A percentile compares a stretch with the other conserved stretches of the same genome.
phyloP scores from a whole-genome alignment of 2,888 invertebrate species.

The Lissonota sp. region DNA sequence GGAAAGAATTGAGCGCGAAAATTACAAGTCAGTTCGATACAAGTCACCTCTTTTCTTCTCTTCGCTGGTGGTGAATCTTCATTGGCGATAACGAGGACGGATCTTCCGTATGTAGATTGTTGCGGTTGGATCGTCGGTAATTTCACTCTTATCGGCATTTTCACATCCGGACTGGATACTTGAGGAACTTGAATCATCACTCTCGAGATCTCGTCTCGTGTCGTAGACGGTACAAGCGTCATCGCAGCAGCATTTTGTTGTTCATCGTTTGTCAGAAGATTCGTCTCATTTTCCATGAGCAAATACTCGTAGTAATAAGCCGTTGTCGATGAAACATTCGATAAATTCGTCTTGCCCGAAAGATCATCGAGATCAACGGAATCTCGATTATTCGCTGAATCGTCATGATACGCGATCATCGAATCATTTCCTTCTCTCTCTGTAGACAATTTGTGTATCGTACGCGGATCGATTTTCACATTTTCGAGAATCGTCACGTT shows the following conservation, averaged over 20 bases:
- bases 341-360: conserved; percentile 21
- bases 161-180: conserved; percentile 52
- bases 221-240: too few species aligned
- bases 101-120: conserved; percentile 48
- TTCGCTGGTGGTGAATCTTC: conserved; percentile 57
- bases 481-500: conserved; percentile 3
- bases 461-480: neutral
- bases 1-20: too few species aligned
- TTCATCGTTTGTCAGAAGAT: neutral
- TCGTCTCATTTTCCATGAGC: conserved; percentile 19
- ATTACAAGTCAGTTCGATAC: conserved; percentile 2
- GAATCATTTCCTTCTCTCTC: neutral
- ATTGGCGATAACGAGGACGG: conserved; percentile 30
- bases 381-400: conserved; percentile 8
- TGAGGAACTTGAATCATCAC: conserved; percentile 61
- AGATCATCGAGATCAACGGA: neutral
- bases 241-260: too few species aligned
- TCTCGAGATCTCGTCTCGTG: conserved; percentile 1
- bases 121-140: neutral
- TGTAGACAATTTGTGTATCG: too few species aligned
- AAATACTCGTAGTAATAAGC: conserved; percentile 52
- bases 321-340: conserved; percentile 66
- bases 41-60: conserved; percentile 63
- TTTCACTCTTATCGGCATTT: neutral
- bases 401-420: conserved; percentile 12